Evolutionary conservation across 2,888 invertebrate genomes (phyloP).

Genomic region (Chironomus tentans): DNA sequence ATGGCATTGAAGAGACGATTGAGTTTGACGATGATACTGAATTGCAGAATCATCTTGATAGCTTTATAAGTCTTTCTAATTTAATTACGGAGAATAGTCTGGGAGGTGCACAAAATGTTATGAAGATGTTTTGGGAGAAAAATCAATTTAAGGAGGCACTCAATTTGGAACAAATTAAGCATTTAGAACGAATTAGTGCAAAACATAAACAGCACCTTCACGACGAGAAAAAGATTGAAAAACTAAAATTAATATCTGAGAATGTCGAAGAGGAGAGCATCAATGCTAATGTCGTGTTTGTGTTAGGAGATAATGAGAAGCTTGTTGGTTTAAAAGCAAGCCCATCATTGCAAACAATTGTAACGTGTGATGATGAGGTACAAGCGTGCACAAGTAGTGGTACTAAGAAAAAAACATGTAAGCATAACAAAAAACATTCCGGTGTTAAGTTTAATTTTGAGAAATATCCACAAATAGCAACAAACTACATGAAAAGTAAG

Average conservation of each 20-base stretch:
- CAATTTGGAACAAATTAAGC: slow-evolving; percentile 5
- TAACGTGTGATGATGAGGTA: neutral
- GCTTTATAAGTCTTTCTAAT: slow-evolving; percentile 36
- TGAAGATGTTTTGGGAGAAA: slow-evolving; percentile 39
- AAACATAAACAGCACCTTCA: neutral
- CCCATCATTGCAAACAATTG: slow-evolving; percentile 15
- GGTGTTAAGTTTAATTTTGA: slow-evolving; percentile 66
- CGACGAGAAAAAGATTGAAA: neutral
- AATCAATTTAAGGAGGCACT: slow-evolving; percentile 39
- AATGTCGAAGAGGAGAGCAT: neutral
- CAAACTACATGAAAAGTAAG: slow-evolving; percentile 66
- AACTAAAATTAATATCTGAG: neutral
- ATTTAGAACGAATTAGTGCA: slow-evolving; percentile 14
- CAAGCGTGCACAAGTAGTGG: neutral
- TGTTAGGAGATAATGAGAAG: slow-evolving; percentile 61
- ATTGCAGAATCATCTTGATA: slow-evolving; percentile 14
- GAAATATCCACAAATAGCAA: slow-evolving; percentile 63
- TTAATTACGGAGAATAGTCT: slow-evolving; percentile 41
- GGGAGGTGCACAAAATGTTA: slow-evolving; percentile 32
- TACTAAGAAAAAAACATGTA: slow-evolving; percentile 36
- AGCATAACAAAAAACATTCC: slow-evolving; percentile 56
- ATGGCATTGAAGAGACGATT: slow-evolving; percentile 37
- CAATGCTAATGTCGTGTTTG: slow-evolving; percentile 49
- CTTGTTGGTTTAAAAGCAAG: slow-evolving; percentile 52
- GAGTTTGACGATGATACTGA: slow-evolving; percentile 30